Evolutionary conservation across 1,140 invertebrate species (phyloP), one percentile per base, ranked within the genome.

Genomic region (Drosophila saltans): DNA sequence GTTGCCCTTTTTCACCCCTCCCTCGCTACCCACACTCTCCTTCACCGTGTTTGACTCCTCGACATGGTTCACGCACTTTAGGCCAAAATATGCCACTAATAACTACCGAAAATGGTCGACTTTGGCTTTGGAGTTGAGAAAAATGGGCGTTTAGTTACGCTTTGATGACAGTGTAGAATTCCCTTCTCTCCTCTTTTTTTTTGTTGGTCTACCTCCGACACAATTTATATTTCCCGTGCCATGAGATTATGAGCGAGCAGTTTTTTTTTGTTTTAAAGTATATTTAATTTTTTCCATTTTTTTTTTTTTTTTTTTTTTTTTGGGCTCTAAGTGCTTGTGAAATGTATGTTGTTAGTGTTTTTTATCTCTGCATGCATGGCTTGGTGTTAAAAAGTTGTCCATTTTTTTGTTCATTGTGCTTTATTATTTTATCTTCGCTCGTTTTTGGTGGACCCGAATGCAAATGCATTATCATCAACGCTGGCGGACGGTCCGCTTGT

Each of bases 111-210:
- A 88, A 88, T 88, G 83, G 77, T 69, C 71, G 73, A 65, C 41
- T 41, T 62, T 62, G 60, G 36, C 39, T 62, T 67, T 48, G 66
- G 68, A 45, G 83, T 81, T 80, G 85, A 90, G 86, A 90, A 90
- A 90, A 90, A 90, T 90, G 86, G 85, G 85, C 85, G 85, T 90
- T 90, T 90, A 90, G 85, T 90, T 90, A 90, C 85, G 85, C 85
- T 90, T 90, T 90, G 85, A 90, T 90, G 85, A 90, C 85, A 90
- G 85, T 90, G 85, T 90, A 89, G 85, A 89, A 90, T 77, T 52
- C 45, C 26, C 21, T 1, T 26, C 45, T 52, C 45, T 30, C 45
- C 10, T 3, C 21, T 80, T 66, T 52, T 72, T 71, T 56, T 57
- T 80, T 72, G 67, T 65, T 60, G 68, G 57, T 45, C 56, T 33